Conservation (phyloP, 2,888 invertebrate species). For the Tiliacea aurago region DNA sequence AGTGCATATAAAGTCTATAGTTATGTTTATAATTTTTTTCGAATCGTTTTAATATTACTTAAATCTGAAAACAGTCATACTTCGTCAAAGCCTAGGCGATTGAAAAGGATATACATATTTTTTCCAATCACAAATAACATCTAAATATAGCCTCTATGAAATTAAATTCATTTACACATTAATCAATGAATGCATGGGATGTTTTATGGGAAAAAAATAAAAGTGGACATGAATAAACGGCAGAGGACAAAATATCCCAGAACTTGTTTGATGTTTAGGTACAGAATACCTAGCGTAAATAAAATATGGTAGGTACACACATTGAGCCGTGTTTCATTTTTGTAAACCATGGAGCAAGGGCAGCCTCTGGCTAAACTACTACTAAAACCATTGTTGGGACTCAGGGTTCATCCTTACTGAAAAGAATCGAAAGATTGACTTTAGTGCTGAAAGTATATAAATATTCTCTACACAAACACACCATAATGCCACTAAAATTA, state of each 20-base stretch:
- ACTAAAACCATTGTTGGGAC: not conserved
- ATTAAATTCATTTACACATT: slow-evolving; percentile 23
- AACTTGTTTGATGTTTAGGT: slow-evolving; percentile 3
- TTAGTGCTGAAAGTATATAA: not conserved
- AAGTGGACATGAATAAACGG: slow-evolving; percentile 6
- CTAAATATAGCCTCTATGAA: slow-evolving; percentile 15
- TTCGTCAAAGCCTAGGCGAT: not conserved
- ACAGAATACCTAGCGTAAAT: no score
- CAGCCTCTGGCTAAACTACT: not conserved
- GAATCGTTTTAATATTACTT: not conserved
- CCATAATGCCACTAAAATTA: not conserved
- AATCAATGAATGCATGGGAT: slow-evolving; percentile 15
- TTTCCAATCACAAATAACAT: not conserved
- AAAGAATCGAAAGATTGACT: slow-evolving; percentile 1
- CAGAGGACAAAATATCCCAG: slow-evolving; percentile 1
- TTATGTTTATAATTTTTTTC: no score
- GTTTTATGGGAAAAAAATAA: not conserved
- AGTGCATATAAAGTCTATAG: no score
- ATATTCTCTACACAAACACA: not conserved
- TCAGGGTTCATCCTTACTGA: not conserved
- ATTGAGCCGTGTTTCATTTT: slow-evolving; percentile 9
- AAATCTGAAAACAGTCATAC: not conserved
- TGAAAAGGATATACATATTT: slow-evolving; percentile 3
- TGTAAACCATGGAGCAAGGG: not conserved
- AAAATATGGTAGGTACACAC: not conserved